Evolutionary conservation across 2,888 invertebrate species (phyloP).

Genomic region (Bibio marci): DNA sequence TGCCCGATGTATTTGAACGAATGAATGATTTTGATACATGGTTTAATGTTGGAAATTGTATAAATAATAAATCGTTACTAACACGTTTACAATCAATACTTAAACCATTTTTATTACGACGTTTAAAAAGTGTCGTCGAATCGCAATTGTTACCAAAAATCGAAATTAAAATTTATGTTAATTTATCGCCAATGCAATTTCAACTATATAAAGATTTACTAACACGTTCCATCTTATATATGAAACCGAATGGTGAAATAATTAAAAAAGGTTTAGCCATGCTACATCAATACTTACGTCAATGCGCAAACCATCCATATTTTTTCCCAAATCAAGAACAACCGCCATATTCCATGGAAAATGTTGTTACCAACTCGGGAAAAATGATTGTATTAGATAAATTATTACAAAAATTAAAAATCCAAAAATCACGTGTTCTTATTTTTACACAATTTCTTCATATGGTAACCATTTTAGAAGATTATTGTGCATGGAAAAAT

Average conservation of each 20-base stretch:
- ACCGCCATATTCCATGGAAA: slow-evolving; percentile 14
- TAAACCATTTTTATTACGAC: slow-evolving; percentile 47
- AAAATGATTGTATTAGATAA: slow-evolving; percentile 42
- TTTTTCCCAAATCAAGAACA: slow-evolving; percentile 34
- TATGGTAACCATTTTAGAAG: slow-evolving; percentile 79
- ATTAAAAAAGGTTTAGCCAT: not conserved
- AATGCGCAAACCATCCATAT: slow-evolving; percentile 49
- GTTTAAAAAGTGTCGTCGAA: slow-evolving; percentile 47
- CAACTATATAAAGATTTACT: slow-evolving; percentile 27
- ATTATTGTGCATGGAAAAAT: slow-evolving; percentile 70
- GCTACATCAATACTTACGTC: slow-evolving; percentile 15
- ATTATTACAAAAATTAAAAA: slow-evolving; percentile 36
- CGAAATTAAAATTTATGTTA: slow-evolving; percentile 45
- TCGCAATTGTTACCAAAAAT: slow-evolving; percentile 44
- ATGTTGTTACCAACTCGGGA: slow-evolving; percentile 46
- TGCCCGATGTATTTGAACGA: slow-evolving; percentile 49
- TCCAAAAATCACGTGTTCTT: slow-evolving; percentile 68
- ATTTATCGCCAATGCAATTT: slow-evolving; percentile 37
- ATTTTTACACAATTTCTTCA: slow-evolving; percentile 87
- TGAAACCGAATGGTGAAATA: not conserved
- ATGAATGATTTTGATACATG: slow-evolving; percentile 43
- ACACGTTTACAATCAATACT: slow-evolving; percentile 41
- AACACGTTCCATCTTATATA: not conserved
- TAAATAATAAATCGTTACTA: slow-evolving; percentile 31
- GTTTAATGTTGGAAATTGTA: slow-evolving; percentile 36